Conservation (phyloP, 2,113 vertebrate genomes). For the Ochotona princeps region DNA sequence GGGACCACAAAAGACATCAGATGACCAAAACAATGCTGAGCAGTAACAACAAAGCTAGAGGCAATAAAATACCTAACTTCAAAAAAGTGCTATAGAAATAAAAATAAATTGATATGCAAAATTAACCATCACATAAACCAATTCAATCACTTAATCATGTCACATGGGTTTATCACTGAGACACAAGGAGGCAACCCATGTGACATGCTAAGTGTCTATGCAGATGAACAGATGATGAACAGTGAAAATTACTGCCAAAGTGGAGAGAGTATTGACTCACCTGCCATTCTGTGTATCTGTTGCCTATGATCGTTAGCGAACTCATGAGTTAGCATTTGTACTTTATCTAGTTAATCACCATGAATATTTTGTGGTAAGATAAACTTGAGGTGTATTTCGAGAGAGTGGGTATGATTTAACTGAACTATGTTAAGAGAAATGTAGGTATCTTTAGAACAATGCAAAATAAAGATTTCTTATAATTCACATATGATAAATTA, state of each 20-base stretch:
- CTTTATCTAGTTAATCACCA: not conserved
- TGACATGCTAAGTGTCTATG: not conserved
- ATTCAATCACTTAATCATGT: conserved; percentile 16
- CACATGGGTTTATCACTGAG: not conserved
- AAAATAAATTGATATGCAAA: not conserved
- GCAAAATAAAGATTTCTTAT: not conserved
- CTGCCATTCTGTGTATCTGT: not conserved
- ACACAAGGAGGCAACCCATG: not conserved
- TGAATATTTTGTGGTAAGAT: not conserved
- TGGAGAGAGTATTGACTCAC: not conserved
- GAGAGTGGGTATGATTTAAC: not conserved
- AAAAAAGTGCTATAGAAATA: too few relatives aligned
- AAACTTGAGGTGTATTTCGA: not conserved
- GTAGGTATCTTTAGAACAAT: not conserved
- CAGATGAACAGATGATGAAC: not conserved
- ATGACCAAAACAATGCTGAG: too few relatives aligned
- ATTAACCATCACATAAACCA: not conserved
- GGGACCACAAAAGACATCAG: too few relatives aligned
- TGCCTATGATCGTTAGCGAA: not conserved
- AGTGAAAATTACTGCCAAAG: not conserved
- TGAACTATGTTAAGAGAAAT: not conserved
- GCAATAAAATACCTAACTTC: too few relatives aligned
- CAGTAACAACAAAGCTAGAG: too few relatives aligned
- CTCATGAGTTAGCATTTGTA: not conserved
- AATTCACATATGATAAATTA: not conserved